Evolutionary conservation across 2,888 invertebrate genomes (phyloP).

Genomic region (Perithous albicinctus): DNA sequence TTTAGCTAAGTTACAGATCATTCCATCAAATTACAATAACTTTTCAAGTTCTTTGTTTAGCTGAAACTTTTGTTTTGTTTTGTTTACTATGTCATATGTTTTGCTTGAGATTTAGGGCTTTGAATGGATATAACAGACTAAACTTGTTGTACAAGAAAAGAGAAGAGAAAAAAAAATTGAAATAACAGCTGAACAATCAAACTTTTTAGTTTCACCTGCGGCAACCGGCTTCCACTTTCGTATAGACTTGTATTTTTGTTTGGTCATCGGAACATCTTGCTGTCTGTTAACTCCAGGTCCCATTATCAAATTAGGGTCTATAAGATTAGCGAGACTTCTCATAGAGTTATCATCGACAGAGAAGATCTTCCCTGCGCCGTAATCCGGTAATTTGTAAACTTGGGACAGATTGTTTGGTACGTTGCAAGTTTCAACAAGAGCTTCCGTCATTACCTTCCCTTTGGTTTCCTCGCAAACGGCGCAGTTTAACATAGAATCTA

Average conservation of each 20-base stretch:
- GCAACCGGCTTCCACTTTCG: slow-evolving; percentile 77
- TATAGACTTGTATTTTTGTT: slow-evolving; percentile 76
- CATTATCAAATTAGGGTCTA: slow-evolving; percentile 63
- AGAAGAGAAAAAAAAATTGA: too few species aligned
- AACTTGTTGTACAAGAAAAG: too few species aligned
- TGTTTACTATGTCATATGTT: too few species aligned
- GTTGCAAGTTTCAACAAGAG: slow-evolving; percentile 72
- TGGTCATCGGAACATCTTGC: slow-evolving; percentile 67
- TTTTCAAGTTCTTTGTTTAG: too few species aligned
- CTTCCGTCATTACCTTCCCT: slow-evolving; percentile 73
- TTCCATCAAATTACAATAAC: too few species aligned
- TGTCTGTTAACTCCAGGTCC: neutral
- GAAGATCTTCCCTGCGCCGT: neutral
- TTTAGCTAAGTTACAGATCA: too few species aligned
- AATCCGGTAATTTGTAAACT: neutral
- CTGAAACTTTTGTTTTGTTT: too few species aligned
- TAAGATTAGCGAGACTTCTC: slow-evolving; percentile 29
- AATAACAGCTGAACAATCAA: neutral
- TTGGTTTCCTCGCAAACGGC: slow-evolving; percentile 65
- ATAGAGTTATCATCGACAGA: neutral
- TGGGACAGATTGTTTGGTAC: slow-evolving; percentile 58
- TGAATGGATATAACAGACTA: too few species aligned
- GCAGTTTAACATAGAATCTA: slow-evolving; percentile 68
- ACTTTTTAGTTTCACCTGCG: slow-evolving; percentile 71
- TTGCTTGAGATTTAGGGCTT: too few species aligned